Conservation (phyloP, 2,888 invertebrate species). For the Heliothis peltigera region DNA sequence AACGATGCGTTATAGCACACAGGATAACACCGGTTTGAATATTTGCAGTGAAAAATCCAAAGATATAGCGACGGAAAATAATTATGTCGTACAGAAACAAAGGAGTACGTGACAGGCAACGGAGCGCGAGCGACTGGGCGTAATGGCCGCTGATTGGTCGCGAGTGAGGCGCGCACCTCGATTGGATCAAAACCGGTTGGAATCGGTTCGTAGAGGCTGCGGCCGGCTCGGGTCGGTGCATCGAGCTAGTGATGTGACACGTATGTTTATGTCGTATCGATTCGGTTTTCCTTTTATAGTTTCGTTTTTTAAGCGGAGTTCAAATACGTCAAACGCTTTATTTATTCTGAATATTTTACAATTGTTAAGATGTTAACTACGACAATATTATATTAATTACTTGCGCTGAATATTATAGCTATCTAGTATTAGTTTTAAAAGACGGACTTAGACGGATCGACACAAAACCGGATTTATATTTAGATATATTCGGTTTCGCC, state of each 20-base stretch:
- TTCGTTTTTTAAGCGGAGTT: conserved; percentile 4
- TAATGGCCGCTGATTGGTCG: conserved; percentile 84
- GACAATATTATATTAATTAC: conserved; percentile 28
- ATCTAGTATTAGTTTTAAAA: conserved; percentile 27
- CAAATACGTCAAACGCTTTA: not conserved
- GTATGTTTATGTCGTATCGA: conserved; percentile 57
- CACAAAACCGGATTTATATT: conserved; percentile 70
- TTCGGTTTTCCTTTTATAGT: conserved; percentile 36
- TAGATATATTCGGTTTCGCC: conserved; percentile 67
- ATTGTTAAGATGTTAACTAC: not conserved
- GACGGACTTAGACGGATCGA: conserved; percentile 58
- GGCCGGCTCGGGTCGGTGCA: conserved; percentile 85
- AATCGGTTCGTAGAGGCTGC: conserved; percentile 84
- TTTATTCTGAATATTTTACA: not conserved
- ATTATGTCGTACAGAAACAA: conserved; percentile 67
- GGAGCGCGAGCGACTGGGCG: conserved; percentile 78
- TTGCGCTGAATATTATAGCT: conserved; percentile 10
- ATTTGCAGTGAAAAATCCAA: conserved; percentile 57
- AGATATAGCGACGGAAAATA: conserved; percentile 70
- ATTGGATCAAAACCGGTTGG: conserved; percentile 86
- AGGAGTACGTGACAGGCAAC: conserved; percentile 70
- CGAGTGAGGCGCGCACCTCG: conserved; percentile 79
- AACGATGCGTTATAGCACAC: conserved; percentile 54
- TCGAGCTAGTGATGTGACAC: conserved; percentile 79
- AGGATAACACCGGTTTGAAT: conserved; percentile 70